These are phyloP conservation scores for Drosophila barbarae DNA, from an alignment of 2,888 invertebrate genomes.

Conservation along the genomic window DNA sequence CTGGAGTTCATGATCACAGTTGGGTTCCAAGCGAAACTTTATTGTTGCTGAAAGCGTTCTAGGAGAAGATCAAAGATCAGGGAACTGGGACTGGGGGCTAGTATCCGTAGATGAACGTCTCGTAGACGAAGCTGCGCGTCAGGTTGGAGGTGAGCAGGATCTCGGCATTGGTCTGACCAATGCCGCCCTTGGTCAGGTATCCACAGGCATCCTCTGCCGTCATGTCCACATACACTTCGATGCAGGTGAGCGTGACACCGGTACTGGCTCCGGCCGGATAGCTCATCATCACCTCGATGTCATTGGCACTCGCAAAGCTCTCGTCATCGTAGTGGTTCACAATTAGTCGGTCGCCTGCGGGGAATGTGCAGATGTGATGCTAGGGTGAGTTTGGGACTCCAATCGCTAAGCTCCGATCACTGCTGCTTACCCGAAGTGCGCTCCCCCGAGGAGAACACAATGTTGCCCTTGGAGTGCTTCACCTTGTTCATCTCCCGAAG, in stretches of 20 bases:
- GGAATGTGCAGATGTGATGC: neutral
- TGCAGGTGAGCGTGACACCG: conserved; percentile 63
- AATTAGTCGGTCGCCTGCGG: conserved; percentile 72
- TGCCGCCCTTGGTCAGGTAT: conserved; percentile 69
- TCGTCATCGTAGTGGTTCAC: conserved; percentile 65
- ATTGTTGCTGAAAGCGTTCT: conserved; percentile 36
- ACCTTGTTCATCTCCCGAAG: conserved; percentile 62
- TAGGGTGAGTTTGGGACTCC: neutral
- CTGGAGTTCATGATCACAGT: conserved; percentile 55
- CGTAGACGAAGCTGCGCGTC: conserved; percentile 72
- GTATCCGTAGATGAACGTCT: conserved; percentile 77
- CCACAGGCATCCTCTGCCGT: conserved; percentile 62
- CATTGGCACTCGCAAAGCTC: conserved; percentile 63
- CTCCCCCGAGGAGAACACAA: conserved; percentile 70
- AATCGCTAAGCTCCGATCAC: too few relatives aligned
- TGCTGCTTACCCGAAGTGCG: conserved; percentile 67
- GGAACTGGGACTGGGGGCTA: conserved; percentile 37
- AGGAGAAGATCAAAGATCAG: conserved; percentile 9
- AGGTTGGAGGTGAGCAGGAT: conserved; percentile 68
- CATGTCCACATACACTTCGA: conserved; percentile 73
- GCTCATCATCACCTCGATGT: conserved; percentile 67
- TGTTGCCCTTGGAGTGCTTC: conserved; percentile 75
- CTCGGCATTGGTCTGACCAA: conserved; percentile 60
- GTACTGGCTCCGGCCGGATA: conserved; percentile 60
- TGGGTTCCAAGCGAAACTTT: conserved; percentile 58